Evolutionary conservation across 2,113 vertebrate genomes (phyloP).

Genomic region (Leptobrachium leishanense): DNA sequence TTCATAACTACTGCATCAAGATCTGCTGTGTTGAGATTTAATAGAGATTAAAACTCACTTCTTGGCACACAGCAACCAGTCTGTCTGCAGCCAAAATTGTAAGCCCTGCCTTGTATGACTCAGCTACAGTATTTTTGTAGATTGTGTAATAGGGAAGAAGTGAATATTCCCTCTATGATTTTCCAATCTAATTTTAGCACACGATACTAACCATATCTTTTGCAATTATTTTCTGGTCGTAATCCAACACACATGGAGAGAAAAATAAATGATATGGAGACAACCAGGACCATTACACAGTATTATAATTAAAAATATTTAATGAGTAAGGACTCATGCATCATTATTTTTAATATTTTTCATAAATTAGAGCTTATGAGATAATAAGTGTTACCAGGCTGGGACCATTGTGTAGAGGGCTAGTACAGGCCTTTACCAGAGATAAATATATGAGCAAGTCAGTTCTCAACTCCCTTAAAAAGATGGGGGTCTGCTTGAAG

Average conservation of each 20-base stretch:
- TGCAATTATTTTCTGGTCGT: not conserved
- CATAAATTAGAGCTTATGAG: too few relatives aligned
- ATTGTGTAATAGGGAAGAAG: constrained; percentile 20
- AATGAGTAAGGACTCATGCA: too few relatives aligned
- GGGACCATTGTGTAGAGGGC: too few relatives aligned
- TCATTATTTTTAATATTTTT: too few relatives aligned
- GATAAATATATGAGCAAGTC: too few relatives aligned
- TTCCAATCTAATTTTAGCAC: constrained; percentile 15
- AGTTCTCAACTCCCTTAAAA: too few relatives aligned
- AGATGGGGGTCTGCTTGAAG: too few relatives aligned
- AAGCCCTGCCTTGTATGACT: constrained; percentile 5
- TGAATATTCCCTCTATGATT: not conserved
- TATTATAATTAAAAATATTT: too few relatives aligned
- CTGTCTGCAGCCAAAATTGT: not conserved
- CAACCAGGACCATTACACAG: too few relatives aligned
- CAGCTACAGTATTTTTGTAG: constrained; percentile 26
- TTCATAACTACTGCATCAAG: not conserved
- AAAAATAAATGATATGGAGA: too few relatives aligned
- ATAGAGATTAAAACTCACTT: not conserved
- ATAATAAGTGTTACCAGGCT: too few relatives aligned
- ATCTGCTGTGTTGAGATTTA: not conserved
- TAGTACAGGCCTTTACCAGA: too few relatives aligned
- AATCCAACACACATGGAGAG: not conserved
- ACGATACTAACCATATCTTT: constrained; percentile 2
- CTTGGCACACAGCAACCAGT: not conserved